phyloP scores from a whole-genome alignment of 2,888 invertebrate species.

The Melikaiella ostensackeni region DNA sequence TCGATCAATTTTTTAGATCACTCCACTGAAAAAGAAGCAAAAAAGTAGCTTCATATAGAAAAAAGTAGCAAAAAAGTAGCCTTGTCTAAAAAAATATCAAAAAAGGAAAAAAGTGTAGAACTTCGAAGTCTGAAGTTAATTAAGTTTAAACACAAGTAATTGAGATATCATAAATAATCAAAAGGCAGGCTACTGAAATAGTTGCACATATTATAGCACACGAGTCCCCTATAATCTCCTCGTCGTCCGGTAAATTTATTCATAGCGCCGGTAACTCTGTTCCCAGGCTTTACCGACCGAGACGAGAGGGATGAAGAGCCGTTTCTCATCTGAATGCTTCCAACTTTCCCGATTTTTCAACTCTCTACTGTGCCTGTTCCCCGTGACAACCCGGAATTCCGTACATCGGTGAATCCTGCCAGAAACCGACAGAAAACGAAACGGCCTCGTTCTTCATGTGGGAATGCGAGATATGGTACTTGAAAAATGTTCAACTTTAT shows the following conservation, averaged over 20 bases:
- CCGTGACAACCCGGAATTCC: background rate
- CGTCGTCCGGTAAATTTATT: constrained; percentile 72
- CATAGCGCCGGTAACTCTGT: constrained; percentile 74
- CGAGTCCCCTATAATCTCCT: constrained; percentile 66
- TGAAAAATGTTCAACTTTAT: background rate
- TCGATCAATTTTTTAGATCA: too few species aligned
- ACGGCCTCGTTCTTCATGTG: background rate
- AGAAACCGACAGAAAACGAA: background rate
- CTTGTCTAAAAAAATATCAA: too few species aligned
- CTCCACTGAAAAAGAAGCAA: too few species aligned
- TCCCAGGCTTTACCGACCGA: constrained; percentile 70
- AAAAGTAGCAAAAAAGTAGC: too few species aligned
- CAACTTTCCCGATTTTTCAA: constrained; percentile 64
- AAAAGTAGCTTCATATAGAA: too few species aligned
- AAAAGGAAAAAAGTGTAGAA: too few species aligned
- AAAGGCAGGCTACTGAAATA: too few species aligned
- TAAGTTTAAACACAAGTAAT: too few species aligned
- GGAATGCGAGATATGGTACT: background rate
- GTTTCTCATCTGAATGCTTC: constrained; percentile 63
- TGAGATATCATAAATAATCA: too few species aligned
- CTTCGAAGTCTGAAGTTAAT: too few species aligned
- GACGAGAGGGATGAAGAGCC: constrained; percentile 58
- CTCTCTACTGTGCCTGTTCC: constrained; percentile 22
- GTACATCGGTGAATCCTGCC: constrained; percentile 4
- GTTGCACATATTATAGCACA: constrained; percentile 45